Base-by-base conservation (phyloP, 37 sponge, comb jelly and placozoan species). In the Cliona cf. orientalis region DNA sequence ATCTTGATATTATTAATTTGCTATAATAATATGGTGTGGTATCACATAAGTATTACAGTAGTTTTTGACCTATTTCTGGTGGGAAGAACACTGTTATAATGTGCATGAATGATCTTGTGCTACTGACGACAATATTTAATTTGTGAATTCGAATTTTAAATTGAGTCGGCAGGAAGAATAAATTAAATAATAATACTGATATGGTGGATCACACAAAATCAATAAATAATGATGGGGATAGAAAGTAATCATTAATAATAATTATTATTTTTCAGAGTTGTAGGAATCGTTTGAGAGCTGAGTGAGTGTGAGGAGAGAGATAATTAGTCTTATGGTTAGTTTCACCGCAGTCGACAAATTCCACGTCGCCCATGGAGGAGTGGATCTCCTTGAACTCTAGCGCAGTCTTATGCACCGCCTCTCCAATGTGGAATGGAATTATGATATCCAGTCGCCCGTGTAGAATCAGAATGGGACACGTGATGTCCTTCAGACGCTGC, bases 371-470 rank as follows among this genome's bases (percentile, higher is more conserved):
- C 36, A 29, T 12, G 28, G 4, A 2, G 0, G 78, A 49, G 41
- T 71, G 28, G 21, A 45, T 5, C 31, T 58, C 64, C 26, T 71
- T 42, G 26, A 19, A 1, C 43, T 80, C 37, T 34, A 84, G n/a
- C 1, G 89, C 85, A 26, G 40, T 69, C 59, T 75, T 26, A 46
- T 87, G 85, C 46, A 92, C 38, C 70, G 84, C 61, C 28, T 64
- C 5, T 3, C 93, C 93, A 4, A 92, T 41, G 41, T 84, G 66
- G 37, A 61, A 88, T 56, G 95, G 95, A 66, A 94, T 58, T 11
- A 90, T 68, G 38, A 63, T 1, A 55, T 94, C 95, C 4, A 62
- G 67, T 9, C 66, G 66, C 1, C 91, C 91, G 40, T 94, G 95
- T 1, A 84, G 35, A 22, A 94, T 90, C 21, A 94, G 79, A 26